Conservation (phyloP, 2,888 invertebrate species). For the Drepana falcataria region DNA sequence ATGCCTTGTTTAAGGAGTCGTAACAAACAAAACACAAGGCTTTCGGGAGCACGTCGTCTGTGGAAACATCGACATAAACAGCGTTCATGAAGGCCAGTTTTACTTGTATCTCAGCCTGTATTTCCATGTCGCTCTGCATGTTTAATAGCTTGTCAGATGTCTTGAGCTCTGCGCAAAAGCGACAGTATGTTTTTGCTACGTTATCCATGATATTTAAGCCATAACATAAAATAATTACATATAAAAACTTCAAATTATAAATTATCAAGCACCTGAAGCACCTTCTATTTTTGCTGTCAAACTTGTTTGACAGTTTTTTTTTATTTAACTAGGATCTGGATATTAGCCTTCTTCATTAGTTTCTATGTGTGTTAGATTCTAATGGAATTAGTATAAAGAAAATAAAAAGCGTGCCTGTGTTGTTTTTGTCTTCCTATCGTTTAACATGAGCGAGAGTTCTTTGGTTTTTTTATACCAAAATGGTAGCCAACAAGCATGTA, state of each 20-base stretch:
- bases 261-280: background rate
- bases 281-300: too few species aligned
- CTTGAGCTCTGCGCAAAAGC: conserved; percentile 58
- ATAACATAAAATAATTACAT: background rate
- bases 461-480: too few species aligned
- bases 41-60: conserved; percentile 45
- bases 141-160: conserved; percentile 46
- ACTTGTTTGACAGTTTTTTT: too few species aligned
- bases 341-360: too few species aligned
- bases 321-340: too few species aligned
- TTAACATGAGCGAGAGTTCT: too few species aligned
- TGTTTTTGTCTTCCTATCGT: too few species aligned
- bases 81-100: conserved; percentile 59
- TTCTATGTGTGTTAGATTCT: too few species aligned
- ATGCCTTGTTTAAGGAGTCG: conserved; percentile 55
- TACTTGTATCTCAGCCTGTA: conserved; percentile 39
- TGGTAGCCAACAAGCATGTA: too few species aligned
- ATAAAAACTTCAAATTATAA: background rate
- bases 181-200: conserved; percentile 45
- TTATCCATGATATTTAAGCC: conserved; percentile 26
- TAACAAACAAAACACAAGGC: conserved; percentile 61
- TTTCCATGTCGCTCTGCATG: conserved; percentile 34
- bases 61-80: conserved; percentile 52
- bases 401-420: too few species aligned
- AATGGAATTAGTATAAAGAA: too few species aligned